Evolutionary conservation across 2,888 invertebrate species (phyloP), one percentile per base, ranked within the genome.

Genomic region (Microchrysa polita): DNA sequence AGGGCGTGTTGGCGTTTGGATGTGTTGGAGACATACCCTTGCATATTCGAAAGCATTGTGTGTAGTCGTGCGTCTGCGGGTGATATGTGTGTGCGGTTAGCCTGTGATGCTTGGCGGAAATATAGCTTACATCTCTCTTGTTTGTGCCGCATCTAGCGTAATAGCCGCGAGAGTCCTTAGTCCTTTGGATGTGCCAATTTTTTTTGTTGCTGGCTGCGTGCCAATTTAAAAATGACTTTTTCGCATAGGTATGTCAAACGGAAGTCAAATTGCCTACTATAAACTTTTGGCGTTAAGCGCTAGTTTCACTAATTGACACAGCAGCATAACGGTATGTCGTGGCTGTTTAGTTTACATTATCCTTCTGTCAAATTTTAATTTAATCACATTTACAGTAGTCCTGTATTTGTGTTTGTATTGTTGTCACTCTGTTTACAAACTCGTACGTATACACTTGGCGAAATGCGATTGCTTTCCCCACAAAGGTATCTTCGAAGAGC

Each of bases 1-100:
- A 69, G 69, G 69, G 69, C 69, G 69, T 69, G 69, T 69, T 55
- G n/a, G 69, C 57, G 69, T 69, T 69, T 69, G 18, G 7, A 22
- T 69, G 69, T 69, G 57, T 69, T 69, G 55, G 69, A 69, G 48
- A 7, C 48, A 22, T 18, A 34, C 7, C 27, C 10, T 18, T 48
- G 65, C 44, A 65, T 65, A n/a, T n/a, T 65, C 14, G 22, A 65
- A 18, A 16, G 18, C 22, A 20, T 65, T 42, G 65, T 65, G 9
- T 65, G 65, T 23, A 16, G 48, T n/a, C 44, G 12, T 14, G 18
- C 10, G 23, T 65, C 20, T 22, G 12, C 22, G 65, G 44, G 65
- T 65, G 22, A 65, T 65, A 65, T 65, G 65, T 48, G 65, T 48
- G 27, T 34, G 27, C 27, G 65, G 48, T 65, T 65, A 65, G 20